Base-by-base conservation (phyloP, 1,140 invertebrate genomes). In the Drosophila lowei region DNA sequence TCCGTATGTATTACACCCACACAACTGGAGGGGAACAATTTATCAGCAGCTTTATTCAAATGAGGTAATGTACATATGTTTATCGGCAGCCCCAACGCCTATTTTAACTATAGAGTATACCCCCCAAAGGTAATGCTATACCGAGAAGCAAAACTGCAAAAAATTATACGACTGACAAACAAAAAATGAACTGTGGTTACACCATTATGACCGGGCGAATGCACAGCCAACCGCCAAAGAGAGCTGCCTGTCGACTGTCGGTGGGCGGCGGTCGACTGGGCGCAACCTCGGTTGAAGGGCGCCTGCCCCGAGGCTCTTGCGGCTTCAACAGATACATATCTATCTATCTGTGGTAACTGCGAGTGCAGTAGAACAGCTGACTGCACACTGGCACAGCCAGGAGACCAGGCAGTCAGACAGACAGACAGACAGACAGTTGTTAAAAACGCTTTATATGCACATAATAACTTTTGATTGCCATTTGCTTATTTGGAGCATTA, bases 401-500 rank as follows among this genome's bases (percentile, higher is more conserved):
- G 50, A 43, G 48, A 7, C 11, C 16, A 44, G 6, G 1, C 44
- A 15, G 49, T 8, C n/a, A 16, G 49, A 9, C 4, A 30, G 49
- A 11, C 4, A 25, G 15, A 34, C 3, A 25, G 57, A 76, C 57
- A 79, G 64, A 48, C 48, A 68, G 61, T 80, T 74, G 77, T 65
- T 74, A 73, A 81, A 61, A 60, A 66, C 54, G 54, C 72, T 76
- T 84, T 84, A 83, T 79, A 83, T 71, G 79, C 63, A 66, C 75
- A 76, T 84, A 84, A 85, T 85, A 67, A 72, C 66, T 63, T 67
- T 85, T 80, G 81, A 85, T 77, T 77, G 81, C 73, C 77, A 85
- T 74, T 86, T 77, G 77, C 81, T 78, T 88, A 88, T 88, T 78
- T 88, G 81, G 83, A 88, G 81, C 81, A 72, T 71, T 75, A 81